A percentile compares a stretch with the other conserved stretches of the same genome.
These are phyloP conservation scores for Verasper variegatus DNA, from an alignment of 2,113 vertebrate species.

Conservation along the genomic window DNA sequence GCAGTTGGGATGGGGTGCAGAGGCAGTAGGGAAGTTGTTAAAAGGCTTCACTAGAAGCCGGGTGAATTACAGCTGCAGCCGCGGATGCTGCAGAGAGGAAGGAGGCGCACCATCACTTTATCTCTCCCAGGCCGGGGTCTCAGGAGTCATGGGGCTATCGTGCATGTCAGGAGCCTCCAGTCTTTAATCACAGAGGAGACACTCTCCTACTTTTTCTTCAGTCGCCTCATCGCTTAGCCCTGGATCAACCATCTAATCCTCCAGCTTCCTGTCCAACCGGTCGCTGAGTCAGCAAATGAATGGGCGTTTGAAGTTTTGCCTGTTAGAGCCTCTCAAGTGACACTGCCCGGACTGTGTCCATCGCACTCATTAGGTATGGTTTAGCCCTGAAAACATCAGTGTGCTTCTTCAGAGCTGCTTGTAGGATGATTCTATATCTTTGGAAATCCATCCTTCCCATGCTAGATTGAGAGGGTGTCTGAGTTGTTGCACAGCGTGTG, in stretches of 20 bases:
- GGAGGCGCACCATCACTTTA: conserved; percentile 51
- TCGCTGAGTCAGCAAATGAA: conserved; percentile 66
- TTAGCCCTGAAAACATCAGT: no score
- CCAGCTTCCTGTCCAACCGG: conserved; percentile 52
- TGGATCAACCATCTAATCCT: conserved; percentile 51
- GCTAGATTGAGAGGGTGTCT: no score
- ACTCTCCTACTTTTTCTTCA: conserved; percentile 48
- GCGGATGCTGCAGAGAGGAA: neutral
- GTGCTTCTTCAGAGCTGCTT: no score
- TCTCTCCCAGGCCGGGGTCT: conserved; percentile 49
- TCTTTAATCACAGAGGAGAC: conserved; percentile 65
- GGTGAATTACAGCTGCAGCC: conserved; percentile 50
- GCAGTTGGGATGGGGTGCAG: conserved; percentile 16
- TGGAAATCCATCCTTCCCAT: no score
- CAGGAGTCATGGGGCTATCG: conserved; percentile 52
- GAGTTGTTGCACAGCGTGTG: no score
- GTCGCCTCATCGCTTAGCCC: conserved; percentile 41
- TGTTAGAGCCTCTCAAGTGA: conserved; percentile 19
- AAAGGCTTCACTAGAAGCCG: conserved; percentile 29
- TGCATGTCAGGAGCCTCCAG: conserved; percentile 54
- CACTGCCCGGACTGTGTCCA: conserved; percentile 6
- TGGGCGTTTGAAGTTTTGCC: conserved; percentile 48
- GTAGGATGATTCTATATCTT: no score
- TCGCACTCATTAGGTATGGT: conserved; percentile 1
- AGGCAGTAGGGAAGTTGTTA: conserved; percentile 24